phyloP scores from a whole-genome alignment of 2,888 invertebrate genomes.

The Pandemis heparana region DNA sequence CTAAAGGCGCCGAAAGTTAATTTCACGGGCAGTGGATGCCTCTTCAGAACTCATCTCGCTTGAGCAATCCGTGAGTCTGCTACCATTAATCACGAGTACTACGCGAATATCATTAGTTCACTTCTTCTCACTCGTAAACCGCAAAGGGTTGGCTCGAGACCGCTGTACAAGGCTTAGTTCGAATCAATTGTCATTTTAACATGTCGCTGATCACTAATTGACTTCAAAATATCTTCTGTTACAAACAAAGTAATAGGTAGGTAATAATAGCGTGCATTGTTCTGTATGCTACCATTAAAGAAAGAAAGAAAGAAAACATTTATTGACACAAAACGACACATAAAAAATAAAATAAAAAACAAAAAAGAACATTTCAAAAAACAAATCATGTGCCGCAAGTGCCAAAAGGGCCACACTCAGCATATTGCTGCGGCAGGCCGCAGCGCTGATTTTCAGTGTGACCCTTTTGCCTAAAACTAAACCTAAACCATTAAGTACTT shows the following conservation, averaged over 20 bases:
- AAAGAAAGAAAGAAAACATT: too few relatives aligned
- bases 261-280: too few relatives aligned
- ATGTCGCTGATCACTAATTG: not conserved
- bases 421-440: too few relatives aligned
- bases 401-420: too few relatives aligned
- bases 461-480: too few relatives aligned
- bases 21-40: conserved; percentile 82
- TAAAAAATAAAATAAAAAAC: too few relatives aligned
- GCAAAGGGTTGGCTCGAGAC: conserved; percentile 33
- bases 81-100: conserved; percentile 76
- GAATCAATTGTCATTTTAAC: conserved; percentile 22
- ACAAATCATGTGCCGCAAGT: too few relatives aligned
- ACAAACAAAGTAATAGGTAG: not conserved
- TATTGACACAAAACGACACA: too few relatives aligned
- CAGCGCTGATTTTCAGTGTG: too few relatives aligned
- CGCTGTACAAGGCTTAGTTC: conserved; percentile 6
- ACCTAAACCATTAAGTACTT: too few relatives aligned
- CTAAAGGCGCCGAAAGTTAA: conserved; percentile 79
- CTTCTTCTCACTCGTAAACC: conserved; percentile 48
- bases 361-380: too few relatives aligned
- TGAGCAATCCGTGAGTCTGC: conserved; percentile 75
- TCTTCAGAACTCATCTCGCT: conserved; percentile 79
- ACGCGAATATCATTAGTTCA: conserved; percentile 69
- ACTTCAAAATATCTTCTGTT: not conserved
- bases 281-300: too few relatives aligned